A percentile compares a stretch with the other conserved stretches of the same genome.
Conservation (phyloP, 2,113 vertebrate species). For the Macquaria ambigua region DNA sequence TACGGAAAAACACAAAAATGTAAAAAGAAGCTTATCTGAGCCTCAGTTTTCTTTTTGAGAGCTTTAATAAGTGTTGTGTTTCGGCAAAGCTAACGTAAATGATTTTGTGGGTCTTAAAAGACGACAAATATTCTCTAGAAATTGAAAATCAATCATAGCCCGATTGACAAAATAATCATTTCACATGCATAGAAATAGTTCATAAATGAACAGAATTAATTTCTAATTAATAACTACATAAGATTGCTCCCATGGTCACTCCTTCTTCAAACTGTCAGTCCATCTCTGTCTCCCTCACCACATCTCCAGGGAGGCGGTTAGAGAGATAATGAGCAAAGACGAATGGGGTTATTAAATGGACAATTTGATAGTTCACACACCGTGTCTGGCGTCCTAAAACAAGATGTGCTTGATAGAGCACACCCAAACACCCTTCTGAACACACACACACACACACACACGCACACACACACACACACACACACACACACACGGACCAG, state of each 20-base stretch:
- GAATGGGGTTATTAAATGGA: constrained; percentile 82
- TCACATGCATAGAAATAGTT: background rate
- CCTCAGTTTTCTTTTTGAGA: background rate
- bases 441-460: constrained; percentile 42
- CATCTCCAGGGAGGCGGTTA: constrained; percentile 49
- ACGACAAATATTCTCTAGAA: background rate
- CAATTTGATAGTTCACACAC: constrained; percentile 81
- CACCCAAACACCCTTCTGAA: constrained; percentile 30
- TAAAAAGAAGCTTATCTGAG: constrained; percentile 39
- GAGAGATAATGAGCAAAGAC: constrained; percentile 72
- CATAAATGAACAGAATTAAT: constrained; percentile 2
- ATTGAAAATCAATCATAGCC: background rate
- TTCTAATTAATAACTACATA: constrained; percentile 22
- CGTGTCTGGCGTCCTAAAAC: constrained; percentile 74
- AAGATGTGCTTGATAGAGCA: constrained; percentile 74
- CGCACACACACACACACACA: constrained; percentile 42
- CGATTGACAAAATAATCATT: background rate
- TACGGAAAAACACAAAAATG: constrained; percentile 39
- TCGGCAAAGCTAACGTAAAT: background rate
- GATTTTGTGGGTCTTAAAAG: background rate
- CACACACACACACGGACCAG: constrained; percentile 25
- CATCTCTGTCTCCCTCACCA: constrained; percentile 47
- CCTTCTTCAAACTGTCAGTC: constrained; percentile 1
- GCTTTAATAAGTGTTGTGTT: background rate
- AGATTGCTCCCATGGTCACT: constrained; percentile 41